A percentile compares a stretch with the other conserved stretches of the same genome.
phyloP scores from a whole-genome alignment of 2,113 vertebrate species.

The Synodontis membranacea region DNA sequence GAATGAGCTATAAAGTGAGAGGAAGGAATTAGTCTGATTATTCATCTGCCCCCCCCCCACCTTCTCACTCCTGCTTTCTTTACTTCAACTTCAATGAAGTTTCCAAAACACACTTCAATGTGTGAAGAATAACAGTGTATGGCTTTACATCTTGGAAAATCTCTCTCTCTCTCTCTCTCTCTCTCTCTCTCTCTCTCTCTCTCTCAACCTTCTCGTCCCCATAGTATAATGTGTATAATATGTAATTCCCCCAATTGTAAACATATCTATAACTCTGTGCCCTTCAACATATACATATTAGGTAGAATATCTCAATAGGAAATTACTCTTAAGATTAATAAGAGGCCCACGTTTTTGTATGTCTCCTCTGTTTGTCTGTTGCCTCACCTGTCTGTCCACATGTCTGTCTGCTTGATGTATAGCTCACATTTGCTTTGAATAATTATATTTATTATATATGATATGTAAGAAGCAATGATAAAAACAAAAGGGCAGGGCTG shows the following conservation, averaged over 20 bases:
- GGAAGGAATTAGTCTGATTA: constrained; percentile 71
- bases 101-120: constrained; percentile 59
- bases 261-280: neutral
- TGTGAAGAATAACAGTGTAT: constrained; percentile 41
- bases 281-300: constrained; percentile 7
- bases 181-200: constrained; percentile 14
- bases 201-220: no score
- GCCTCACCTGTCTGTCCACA: neutral
- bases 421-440: neutral
- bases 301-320: neutral
- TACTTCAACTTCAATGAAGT: constrained; percentile 67
- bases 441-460: neutral
- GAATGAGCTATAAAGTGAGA: constrained; percentile 64
- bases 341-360: neutral
- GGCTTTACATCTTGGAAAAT: constrained; percentile 23
- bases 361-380: neutral
- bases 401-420: neutral
- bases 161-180: constrained; percentile 17
- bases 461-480: neutral
- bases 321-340: neutral
- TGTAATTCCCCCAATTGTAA: neutral
- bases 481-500: neutral
- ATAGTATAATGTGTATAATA: neutral
- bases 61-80: constrained; percentile 61
- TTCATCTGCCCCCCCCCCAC: constrained; percentile 47